Percentiles rank a stretch among this genome's conserved stretches.
Evolutionary conservation across 2,888 invertebrate species (phyloP).

Genomic region (Megamerina dolium): DNA sequence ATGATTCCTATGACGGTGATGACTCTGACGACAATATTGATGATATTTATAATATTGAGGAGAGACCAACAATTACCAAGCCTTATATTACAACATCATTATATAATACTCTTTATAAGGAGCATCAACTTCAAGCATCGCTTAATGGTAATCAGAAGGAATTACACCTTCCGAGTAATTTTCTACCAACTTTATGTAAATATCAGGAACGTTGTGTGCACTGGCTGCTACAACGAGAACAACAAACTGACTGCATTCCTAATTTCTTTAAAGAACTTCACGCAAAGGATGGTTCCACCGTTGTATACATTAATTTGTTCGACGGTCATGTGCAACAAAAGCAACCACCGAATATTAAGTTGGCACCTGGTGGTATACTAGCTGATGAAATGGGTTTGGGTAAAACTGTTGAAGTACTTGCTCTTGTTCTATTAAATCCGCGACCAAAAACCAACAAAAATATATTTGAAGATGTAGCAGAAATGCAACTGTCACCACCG

Average conservation of each 20-base stretch:
- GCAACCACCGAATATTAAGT: slow-evolving; percentile 36
- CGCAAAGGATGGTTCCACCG: slow-evolving; percentile 24
- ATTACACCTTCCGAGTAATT: slow-evolving; percentile 36
- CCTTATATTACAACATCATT: slow-evolving; percentile 35
- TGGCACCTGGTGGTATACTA: slow-evolving; percentile 62
- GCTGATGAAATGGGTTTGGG: slow-evolving; percentile 81
- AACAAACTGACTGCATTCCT: slow-evolving; percentile 16
- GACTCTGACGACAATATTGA: no score
- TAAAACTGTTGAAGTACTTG: slow-evolving; percentile 71
- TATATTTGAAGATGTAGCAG: background rate
- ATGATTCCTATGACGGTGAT: no score
- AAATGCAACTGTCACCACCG: background rate
- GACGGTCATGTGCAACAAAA: slow-evolving; percentile 26
- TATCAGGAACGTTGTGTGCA: slow-evolving; percentile 62
- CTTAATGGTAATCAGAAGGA: slow-evolving; percentile 19
- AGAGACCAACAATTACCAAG: no score
- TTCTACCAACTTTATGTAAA: slow-evolving; percentile 53
- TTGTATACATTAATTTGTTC: slow-evolving; percentile 36
- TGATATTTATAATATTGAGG: no score
- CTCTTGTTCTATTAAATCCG: slow-evolving; percentile 57
- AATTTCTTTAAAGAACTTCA: slow-evolving; percentile 25
- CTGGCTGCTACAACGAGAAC: slow-evolving; percentile 65
- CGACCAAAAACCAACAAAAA: slow-evolving; percentile 22
- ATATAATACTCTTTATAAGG: slow-evolving; percentile 31
- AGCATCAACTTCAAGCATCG: slow-evolving; percentile 17